A percentile compares a stretch with the other conserved stretches of the same genome.
phyloP scores from a whole-genome alignment of 2,797 vertebrate genomes.

The Halcyon leucocephala region DNA sequence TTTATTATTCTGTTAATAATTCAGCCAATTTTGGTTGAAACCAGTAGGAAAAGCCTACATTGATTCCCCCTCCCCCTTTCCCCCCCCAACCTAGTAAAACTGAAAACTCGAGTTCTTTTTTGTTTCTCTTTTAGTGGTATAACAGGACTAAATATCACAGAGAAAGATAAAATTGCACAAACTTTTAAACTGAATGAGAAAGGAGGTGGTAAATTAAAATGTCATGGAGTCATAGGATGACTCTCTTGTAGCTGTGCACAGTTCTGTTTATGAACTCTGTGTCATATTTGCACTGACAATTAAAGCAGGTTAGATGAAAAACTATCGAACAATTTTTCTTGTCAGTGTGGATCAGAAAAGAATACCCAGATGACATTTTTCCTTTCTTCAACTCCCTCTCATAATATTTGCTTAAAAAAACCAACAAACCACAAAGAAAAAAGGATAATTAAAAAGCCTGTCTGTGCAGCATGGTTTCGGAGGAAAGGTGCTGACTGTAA shows the following conservation, averaged over 20 bases:
- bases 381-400: background rate
- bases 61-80: background rate
- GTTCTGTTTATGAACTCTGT: background rate
- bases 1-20: conserved; percentile 21
- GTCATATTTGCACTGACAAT: background rate
- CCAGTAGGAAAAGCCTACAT: conserved; percentile 31
- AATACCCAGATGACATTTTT: background rate
- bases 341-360: background rate
- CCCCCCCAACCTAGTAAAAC: background rate
- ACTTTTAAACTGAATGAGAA: background rate
- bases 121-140: background rate
- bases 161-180: conserved; percentile 34
- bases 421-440: background rate
- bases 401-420: background rate
- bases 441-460: background rate
- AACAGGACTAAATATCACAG: background rate
- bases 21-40: conserved; percentile 17
- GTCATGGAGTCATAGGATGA: background rate
- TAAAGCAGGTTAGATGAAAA: background rate
- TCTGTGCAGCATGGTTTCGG: background rate
- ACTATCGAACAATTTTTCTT: background rate
- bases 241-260: background rate
- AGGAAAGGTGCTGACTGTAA: background rate
- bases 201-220: background rate
- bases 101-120: background rate